A percentile compares a stretch with the other conserved stretches of the same genome.
Evolutionary conservation across 2,888 invertebrate genomes (phyloP).

Genomic region (Pinctada fucata): DNA sequence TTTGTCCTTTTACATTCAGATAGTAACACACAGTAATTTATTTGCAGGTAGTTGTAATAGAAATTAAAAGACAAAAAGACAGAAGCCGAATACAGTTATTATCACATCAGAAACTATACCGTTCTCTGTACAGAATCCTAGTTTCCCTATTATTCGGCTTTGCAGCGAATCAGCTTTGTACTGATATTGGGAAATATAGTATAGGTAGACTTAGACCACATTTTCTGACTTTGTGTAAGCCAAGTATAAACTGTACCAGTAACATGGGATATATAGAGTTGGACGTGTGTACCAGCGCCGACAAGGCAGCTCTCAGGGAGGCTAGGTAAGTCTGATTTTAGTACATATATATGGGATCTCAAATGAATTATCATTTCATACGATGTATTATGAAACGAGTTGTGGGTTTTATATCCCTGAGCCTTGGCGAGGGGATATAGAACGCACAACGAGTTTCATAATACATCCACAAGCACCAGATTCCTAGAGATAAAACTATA

Average conservation of each 20-base stretch:
- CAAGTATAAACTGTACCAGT: constrained; percentile 76
- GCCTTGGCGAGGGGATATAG: no score
- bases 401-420: no score
- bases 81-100: no score
- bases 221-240: constrained; percentile 92
- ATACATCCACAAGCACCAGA: no score
- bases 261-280: constrained; percentile 53
- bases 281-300: constrained; percentile 58
- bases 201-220: constrained; percentile 96
- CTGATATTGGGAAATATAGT: constrained; percentile 95
- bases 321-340: constrained; percentile 49
- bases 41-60: constrained; percentile 48
- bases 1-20: no score
- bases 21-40: not conserved
- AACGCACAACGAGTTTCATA: no score
- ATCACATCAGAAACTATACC: not conserved
- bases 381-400: not conserved
- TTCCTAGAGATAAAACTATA: no score
- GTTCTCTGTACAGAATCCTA: constrained; percentile 44
- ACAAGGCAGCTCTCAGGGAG: constrained; percentile 54
- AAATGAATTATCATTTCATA: not conserved
- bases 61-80: constrained; percentile 28
- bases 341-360: constrained; percentile 31
- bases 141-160: constrained; percentile 88
- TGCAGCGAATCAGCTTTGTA: constrained; percentile 89